Percentiles rank a stretch among this genome's conserved stretches.
These are phyloP conservation scores for Decapterus maruadsi DNA, from an alignment of 2,797 vertebrate species.

Conservation along the genomic window DNA sequence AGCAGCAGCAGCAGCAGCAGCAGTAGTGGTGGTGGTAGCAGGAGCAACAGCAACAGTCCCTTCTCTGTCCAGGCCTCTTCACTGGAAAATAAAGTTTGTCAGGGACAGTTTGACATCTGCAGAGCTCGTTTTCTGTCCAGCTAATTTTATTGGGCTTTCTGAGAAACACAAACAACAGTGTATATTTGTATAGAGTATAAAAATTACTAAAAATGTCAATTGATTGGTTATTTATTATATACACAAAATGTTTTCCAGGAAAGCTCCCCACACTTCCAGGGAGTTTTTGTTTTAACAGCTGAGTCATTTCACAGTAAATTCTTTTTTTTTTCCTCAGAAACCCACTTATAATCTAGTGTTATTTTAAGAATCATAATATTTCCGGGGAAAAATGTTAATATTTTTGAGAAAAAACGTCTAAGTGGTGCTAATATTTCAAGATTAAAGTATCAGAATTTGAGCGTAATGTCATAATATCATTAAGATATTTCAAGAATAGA, in stretches of 20 bases:
- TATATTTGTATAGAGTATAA: no score
- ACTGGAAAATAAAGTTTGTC: slow-evolving; percentile 67
- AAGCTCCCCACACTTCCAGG: no score
- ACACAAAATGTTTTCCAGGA: no score
- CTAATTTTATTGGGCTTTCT: slow-evolving; percentile 38
- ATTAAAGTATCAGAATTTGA: no score
- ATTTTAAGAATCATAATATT: background rate
- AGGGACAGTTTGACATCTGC: slow-evolving; percentile 56
- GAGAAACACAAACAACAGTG: slow-evolving; percentile 40
- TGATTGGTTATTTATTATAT: no score
- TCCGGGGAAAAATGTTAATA: background rate
- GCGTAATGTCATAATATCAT: no score
- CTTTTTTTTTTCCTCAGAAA: background rate
- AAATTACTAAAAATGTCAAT: no score
- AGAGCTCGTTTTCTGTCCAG: slow-evolving; percentile 51
- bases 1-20: slow-evolving; percentile 23
- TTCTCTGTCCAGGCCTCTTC: slow-evolving; percentile 50
- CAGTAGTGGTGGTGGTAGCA: slow-evolving; percentile 8
- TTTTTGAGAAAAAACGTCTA: background rate
- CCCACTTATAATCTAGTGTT: background rate
- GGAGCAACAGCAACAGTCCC: slow-evolving; percentile 1
- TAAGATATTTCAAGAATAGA: background rate
- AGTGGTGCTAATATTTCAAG: no score
- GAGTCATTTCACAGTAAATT: background rate
- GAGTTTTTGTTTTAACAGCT: no score